A percentile compares a stretch with the other conserved stretches of the same genome.
phyloP scores from a whole-genome alignment of 2,113 vertebrate genomes.

The Microtus pennsylvanicus region DNA sequence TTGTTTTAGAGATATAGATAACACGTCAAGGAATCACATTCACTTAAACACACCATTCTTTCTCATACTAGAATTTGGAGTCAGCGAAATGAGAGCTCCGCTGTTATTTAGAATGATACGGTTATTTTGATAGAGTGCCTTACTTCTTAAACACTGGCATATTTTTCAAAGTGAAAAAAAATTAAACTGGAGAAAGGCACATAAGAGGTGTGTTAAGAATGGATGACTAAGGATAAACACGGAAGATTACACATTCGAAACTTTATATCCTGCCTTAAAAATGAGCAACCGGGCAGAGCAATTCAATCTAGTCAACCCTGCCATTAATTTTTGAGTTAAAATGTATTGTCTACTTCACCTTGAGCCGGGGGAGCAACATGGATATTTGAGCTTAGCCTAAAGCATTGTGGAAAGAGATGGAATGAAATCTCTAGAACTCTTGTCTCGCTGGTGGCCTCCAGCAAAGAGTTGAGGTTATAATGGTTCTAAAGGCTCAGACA shows the following conservation, averaged over 20 bases:
- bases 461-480: conserved; percentile 64
- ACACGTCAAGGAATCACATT: neutral
- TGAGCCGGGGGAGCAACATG: neutral
- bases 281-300: conserved; percentile 1
- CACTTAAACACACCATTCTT: neutral
- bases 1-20: neutral
- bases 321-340: conserved; percentile 62
- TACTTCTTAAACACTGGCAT: neutral
- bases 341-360: conserved; percentile 21
- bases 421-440: conserved; percentile 62
- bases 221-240: neutral
- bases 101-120: neutral
- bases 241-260: neutral
- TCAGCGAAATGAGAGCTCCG: neutral
- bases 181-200: neutral
- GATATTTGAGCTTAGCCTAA: conserved; percentile 58
- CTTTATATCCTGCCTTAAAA: conserved; percentile 28
- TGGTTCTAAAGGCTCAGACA: conserved; percentile 52
- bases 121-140: neutral
- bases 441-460: conserved; percentile 66
- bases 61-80: conserved; percentile 6
- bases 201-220: neutral
- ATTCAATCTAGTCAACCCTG: neutral
- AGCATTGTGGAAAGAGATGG: conserved; percentile 36
- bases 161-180: conserved; percentile 9